phyloP scores from a whole-genome alignment of 2,797 vertebrate genomes.

The Clarias laeviceps region DNA sequence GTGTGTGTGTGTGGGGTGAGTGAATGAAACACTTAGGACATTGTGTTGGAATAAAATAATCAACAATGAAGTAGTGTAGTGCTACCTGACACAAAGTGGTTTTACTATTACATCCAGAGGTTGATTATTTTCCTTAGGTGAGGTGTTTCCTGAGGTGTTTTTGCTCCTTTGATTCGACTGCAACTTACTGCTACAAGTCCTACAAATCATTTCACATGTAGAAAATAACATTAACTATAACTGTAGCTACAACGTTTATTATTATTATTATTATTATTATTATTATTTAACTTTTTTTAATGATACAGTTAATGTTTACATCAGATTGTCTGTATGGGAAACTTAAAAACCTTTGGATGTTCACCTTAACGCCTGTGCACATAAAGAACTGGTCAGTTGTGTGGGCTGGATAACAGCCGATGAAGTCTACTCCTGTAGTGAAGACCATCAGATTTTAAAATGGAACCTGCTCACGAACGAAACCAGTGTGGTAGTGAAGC shows the following conservation, averaged over 20 bases:
- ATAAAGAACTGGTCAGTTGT: slow-evolving; percentile 67
- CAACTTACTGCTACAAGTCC: background rate
- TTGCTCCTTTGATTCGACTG: background rate
- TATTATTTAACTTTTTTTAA: background rate
- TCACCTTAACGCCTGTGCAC: slow-evolving; percentile 69
- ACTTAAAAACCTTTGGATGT: background rate
- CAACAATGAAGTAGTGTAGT: background rate
- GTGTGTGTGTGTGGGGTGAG: background rate
- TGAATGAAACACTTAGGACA: background rate
- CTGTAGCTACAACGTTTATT: background rate
- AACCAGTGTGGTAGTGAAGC: slow-evolving; percentile 81
- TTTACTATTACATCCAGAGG: background rate
- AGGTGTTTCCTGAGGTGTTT: background rate
- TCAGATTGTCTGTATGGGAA: background rate
- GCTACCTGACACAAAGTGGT: background rate
- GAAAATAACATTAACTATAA: background rate
- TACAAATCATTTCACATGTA: background rate
- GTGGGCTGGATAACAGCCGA: slow-evolving; percentile 76
- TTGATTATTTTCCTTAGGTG: background rate
- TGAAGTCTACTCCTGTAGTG: slow-evolving; percentile 92
- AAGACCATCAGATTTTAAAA: slow-evolving; percentile 91
- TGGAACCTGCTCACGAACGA: slow-evolving; percentile 92
- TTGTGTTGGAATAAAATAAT: background rate
- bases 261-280: background rate
- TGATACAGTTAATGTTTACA: background rate